Percentiles rank a stretch among this genome's conserved stretches.
phyloP scores from a whole-genome alignment of 2,888 invertebrate species.

The Heteromyza rotundicornis region DNA sequence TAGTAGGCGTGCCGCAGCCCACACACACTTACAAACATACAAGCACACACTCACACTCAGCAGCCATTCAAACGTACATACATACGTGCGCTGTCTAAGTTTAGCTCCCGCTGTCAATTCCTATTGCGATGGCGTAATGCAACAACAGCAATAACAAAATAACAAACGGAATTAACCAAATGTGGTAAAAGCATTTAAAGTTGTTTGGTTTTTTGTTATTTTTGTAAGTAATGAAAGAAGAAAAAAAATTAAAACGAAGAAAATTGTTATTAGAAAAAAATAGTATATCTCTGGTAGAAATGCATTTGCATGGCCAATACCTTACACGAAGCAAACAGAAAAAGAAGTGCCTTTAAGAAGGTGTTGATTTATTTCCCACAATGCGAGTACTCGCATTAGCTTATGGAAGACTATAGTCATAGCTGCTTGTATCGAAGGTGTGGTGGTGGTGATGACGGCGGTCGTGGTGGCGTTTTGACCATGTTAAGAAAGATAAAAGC shows the following conservation, averaged over 20 bases:
- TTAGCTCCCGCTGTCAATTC: constrained; percentile 10
- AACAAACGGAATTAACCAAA: constrained; percentile 42
- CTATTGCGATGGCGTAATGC: constrained; percentile 9
- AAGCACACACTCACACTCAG: background rate
- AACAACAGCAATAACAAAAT: background rate
- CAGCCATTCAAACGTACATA: background rate
- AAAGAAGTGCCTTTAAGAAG: no score
- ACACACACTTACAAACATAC: constrained; percentile 13
- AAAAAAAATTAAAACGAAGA: background rate
- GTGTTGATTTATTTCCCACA: no score
- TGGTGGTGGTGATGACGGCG: no score
- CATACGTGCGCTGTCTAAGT: background rate
- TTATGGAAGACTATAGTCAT: no score
- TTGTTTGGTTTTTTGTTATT: constrained; percentile 39
- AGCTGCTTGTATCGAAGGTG: no score
- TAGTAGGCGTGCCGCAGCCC: constrained; percentile 17
- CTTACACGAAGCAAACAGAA: no score
- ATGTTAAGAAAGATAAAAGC: no score
- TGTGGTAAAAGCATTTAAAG: constrained; percentile 44
- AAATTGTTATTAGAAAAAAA: no score
- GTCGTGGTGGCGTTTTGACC: no score
- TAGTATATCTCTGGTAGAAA: background rate
- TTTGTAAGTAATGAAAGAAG: constrained; percentile 43
- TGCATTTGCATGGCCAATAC: no score
- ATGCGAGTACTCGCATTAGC: no score